Conservation (phyloP, 2,113 vertebrate species). For the Hyperopisus bebe region DNA sequence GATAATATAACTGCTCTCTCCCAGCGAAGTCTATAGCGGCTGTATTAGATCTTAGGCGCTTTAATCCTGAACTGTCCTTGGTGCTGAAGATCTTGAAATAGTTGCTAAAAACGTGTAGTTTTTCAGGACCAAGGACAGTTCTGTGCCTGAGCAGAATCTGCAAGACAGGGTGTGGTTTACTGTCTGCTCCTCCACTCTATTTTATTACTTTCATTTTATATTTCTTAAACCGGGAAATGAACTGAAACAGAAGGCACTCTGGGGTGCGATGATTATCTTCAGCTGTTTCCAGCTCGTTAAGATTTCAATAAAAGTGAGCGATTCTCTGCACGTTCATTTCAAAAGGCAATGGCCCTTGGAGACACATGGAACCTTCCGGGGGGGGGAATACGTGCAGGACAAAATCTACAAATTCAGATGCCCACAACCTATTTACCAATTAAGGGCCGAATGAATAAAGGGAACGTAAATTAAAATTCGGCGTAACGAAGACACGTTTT, state of each 20-base stretch:
- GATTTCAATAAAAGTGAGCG: slow-evolving; percentile 1
- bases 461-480: neutral
- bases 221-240: neutral
- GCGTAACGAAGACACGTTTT: neutral
- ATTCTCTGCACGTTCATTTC: neutral
- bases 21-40: neutral
- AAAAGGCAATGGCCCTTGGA: neutral
- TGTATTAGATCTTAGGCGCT: neutral
- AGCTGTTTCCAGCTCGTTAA: slow-evolving; percentile 6
- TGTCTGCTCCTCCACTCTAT: neutral
- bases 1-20: neutral
- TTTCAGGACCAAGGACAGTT: neutral
- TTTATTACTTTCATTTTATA: neutral
- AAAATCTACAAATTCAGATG: neutral
- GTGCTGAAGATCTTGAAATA: neutral
- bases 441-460: neutral
- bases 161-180: neutral
- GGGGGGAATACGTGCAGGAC: neutral
- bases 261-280: neutral
- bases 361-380: neutral
- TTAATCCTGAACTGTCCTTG: slow-evolving; percentile 5
- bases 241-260: slow-evolving; percentile 1
- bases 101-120: neutral
- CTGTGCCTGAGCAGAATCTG: neutral
- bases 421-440: neutral